These are phyloP conservation scores for Diuraphis noxia DNA, from an alignment of 1,140 invertebrate genomes.

Conservation along the genomic window DNA sequence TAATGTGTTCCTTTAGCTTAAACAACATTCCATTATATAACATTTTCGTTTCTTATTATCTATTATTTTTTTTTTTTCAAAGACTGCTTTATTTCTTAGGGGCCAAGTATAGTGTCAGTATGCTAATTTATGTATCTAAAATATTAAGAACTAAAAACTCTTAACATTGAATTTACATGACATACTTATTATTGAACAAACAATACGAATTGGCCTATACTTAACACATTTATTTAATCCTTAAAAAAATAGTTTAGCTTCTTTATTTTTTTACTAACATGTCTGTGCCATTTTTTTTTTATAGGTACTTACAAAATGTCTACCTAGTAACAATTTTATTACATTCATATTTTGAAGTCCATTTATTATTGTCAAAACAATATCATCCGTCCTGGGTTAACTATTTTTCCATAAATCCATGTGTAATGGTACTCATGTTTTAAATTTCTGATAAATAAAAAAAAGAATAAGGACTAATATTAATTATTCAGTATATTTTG, in stretches of 20 bases:
- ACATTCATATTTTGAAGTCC: slow-evolving; percentile 13
- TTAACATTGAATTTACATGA: slow-evolving; percentile 6
- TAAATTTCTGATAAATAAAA: background rate
- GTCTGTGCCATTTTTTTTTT: slow-evolving; percentile 54
- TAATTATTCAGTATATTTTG: background rate
- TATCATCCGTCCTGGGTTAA: slow-evolving; percentile 9
- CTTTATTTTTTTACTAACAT: slow-evolving; percentile 53
- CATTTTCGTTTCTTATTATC: slow-evolving; percentile 46
- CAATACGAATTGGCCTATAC: slow-evolving; percentile 31
- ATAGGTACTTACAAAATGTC: slow-evolving; percentile 25
- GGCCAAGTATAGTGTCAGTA: slow-evolving; percentile 38
- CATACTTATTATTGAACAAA: slow-evolving; percentile 24
- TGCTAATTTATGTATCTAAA: slow-evolving; percentile 7
- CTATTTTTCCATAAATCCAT: slow-evolving; percentile 33
- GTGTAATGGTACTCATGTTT: slow-evolving; percentile 33
- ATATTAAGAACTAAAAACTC: background rate
- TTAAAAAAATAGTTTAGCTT: slow-evolving; percentile 49
- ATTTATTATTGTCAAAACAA: slow-evolving; percentile 42
- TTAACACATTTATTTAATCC: slow-evolving; percentile 50
- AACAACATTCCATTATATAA: slow-evolving; percentile 53
- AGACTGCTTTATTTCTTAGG: slow-evolving; percentile 52
- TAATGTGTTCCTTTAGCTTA: slow-evolving; percentile 54
- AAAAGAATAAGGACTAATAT: background rate
- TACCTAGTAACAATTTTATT: slow-evolving; percentile 45
- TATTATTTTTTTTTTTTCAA: slow-evolving; percentile 22